A percentile compares a stretch with the other conserved stretches of the same genome.
These are phyloP conservation scores for Willowsia nigromaculata DNA, from an alignment of 2,888 invertebrate species.

Conservation along the genomic window DNA sequence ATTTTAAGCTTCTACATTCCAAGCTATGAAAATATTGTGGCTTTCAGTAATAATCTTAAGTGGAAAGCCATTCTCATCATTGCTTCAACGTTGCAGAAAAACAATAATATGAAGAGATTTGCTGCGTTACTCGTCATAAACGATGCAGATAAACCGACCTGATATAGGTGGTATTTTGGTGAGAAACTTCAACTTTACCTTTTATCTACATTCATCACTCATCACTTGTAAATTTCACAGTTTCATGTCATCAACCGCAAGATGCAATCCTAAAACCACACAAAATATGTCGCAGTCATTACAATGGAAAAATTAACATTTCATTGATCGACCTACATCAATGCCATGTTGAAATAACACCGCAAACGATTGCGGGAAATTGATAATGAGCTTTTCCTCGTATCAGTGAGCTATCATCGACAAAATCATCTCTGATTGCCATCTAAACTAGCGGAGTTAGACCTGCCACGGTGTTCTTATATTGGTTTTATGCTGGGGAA, in stretches of 20 bases:
- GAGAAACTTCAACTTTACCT: background rate
- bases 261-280: constrained; percentile 15
- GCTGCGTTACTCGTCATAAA: background rate
- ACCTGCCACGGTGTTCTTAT: background rate
- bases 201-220: background rate
- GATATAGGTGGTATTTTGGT: background rate
- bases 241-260: constrained; percentile 20
- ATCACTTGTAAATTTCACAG: constrained; percentile 20
- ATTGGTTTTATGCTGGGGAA: background rate
- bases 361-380: constrained; percentile 15
- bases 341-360: background rate
- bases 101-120: background rate
- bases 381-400: constrained; percentile 16
- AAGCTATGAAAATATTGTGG: constrained; percentile 10
- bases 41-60: background rate
- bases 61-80: background rate
- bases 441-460: background rate
- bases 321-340: constrained; percentile 1
- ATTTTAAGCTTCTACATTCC: constrained; percentile 10
- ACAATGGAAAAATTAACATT: background rate
- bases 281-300: background rate
- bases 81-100: background rate
- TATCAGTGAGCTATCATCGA: background rate
- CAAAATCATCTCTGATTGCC: background rate
- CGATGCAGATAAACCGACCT: too few species aligned